Evolutionary conservation across 2,797 vertebrate species (phyloP), one percentile per base, ranked within the genome.

Genomic region (Vireo griseus): DNA sequence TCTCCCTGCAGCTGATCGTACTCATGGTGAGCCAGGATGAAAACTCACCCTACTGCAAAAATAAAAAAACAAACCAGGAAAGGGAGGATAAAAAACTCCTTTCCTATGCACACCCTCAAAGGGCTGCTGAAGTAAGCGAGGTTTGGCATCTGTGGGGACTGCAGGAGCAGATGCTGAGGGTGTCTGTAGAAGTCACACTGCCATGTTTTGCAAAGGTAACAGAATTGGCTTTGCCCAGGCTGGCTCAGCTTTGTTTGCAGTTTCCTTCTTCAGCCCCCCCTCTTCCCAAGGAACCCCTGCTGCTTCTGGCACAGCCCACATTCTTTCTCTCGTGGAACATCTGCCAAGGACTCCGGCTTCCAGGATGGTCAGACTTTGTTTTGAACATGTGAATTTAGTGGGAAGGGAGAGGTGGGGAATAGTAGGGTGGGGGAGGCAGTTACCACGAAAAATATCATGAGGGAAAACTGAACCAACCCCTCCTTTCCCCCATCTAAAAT

Each of bases 401-500:
- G 25, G 19, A 66, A 84, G 19, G 24, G 37, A 86, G 66, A 75
- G 31, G 21, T 4, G 5, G 20, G 11, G 25, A 68, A 54, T 24
- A 25, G 9, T 1, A 9, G 28, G 3, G 11, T 35, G 17, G n/a
- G 35, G 39, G 22, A 76, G 10, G 35, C 28, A 69, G 45, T 65
- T 86, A 55, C 48, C 25, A 24, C 39, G 62, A 72, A 86, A 94
- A 96, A 73, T 45, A 91, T 24, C 11, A 20, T 17, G 50, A 89
- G 44, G n/a, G 13, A 40, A 71, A 67, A 24, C 1, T 0, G 0
- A 77, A 77, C 1, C 4, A 13, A 29, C 9, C 3, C 11, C 5
- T 26, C 13, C 52, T 3, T 44, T 26, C 25, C 16, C 31, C 17
- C 48, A 47, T 40, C 55, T 69, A 61, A 52, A 68, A 69, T 69